Conservation (phyloP, 2,888 invertebrate species). For the Lasioglossum lativentre region DNA sequence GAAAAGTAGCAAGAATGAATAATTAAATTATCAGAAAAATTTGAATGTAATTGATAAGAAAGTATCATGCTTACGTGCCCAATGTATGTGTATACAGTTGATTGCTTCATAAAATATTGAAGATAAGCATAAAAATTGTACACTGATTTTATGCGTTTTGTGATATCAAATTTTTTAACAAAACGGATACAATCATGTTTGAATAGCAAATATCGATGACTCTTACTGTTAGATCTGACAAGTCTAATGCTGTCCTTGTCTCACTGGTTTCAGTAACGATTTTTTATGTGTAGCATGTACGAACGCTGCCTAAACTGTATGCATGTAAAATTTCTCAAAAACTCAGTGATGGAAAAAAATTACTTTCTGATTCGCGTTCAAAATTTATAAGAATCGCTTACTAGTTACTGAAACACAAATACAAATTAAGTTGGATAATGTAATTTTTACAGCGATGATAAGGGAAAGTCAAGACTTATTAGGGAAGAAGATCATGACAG, state of each 20-base stretch:
- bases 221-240: not conserved
- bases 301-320: not conserved
- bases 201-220: too few relatives aligned
- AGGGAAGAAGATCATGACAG: constrained; percentile 94
- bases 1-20: not conserved
- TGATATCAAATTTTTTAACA: not conserved
- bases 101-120: not conserved
- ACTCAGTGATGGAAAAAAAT: too few relatives aligned
- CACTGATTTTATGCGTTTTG: not conserved
- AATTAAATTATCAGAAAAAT: not conserved
- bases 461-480: constrained; percentile 87
- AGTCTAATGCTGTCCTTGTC: not conserved
- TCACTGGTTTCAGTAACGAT: not conserved
- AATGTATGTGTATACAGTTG: too few relatives aligned
- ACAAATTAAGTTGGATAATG: not conserved
- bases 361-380: too few relatives aligned
- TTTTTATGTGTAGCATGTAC: not conserved
- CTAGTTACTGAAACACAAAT: not conserved
- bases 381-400: too few relatives aligned
- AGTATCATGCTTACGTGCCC: not conserved
- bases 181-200: too few relatives aligned
- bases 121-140: not conserved
- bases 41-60: not conserved
- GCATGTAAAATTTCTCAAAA: not conserved
- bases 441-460: constrained; percentile 77